Conservation (phyloP, 2,797 vertebrate species). For the Tachyglossus aculeatus region DNA sequence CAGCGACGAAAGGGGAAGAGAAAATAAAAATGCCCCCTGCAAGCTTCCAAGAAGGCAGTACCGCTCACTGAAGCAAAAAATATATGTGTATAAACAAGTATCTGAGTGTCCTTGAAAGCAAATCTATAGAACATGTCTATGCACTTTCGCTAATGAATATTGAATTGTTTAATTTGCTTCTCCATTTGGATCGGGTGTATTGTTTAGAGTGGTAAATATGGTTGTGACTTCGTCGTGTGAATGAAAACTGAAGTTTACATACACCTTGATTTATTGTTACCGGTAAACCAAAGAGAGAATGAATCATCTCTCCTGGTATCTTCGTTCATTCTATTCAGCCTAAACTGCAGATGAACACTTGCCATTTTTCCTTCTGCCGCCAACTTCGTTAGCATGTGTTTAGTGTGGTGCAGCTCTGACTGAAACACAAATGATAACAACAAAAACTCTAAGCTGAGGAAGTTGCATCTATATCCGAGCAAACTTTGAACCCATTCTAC, state of each 20-base stretch:
- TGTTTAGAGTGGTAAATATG: constrained; percentile 22
- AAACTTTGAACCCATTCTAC: constrained; percentile 48
- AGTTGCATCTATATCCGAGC: constrained; percentile 17
- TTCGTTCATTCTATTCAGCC: constrained; percentile 15
- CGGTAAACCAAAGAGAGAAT: constrained; percentile 41
- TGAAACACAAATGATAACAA: constrained; percentile 23
- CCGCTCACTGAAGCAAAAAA: constrained; percentile 18
- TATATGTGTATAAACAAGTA: background rate
- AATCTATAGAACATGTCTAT: background rate
- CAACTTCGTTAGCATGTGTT: constrained; percentile 31
- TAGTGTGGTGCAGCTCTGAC: constrained; percentile 31
- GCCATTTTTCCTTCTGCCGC: constrained; percentile 3
- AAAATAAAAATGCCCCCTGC: constrained; percentile 19
- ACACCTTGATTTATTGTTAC: constrained; percentile 12
- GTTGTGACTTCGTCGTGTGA: constrained; percentile 40
- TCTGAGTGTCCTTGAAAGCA: constrained; percentile 23
- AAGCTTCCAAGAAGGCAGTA: constrained; percentile 10
- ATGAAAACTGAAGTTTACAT: constrained; percentile 27
- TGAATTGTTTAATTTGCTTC: constrained; percentile 8
- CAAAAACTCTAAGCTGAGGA: constrained; percentile 32
- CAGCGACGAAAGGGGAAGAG: background rate
- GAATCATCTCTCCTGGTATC: background rate
- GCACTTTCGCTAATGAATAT: constrained; percentile 29
- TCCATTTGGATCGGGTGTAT: constrained; percentile 33
- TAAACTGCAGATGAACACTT: constrained; percentile 15